Evolutionary conservation across 1,140 invertebrate species (phyloP).

Genomic region (Lethrus apterus): DNA sequence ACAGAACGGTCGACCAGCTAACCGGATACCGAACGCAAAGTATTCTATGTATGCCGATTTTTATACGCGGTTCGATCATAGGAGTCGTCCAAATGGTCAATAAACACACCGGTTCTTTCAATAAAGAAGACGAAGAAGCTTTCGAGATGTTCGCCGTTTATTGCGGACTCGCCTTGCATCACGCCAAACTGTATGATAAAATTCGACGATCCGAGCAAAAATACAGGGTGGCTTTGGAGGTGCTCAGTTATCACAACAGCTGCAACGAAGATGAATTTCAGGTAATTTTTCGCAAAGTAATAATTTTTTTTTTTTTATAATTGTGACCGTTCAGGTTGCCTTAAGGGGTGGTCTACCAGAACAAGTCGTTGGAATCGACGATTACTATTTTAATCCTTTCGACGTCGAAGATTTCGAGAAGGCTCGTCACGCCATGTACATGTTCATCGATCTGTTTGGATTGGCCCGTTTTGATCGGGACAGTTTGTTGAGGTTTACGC

Average conservation of each 20-base stretch:
- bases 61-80: constrained; percentile 59
- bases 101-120: constrained; percentile 63
- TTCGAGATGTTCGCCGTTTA: constrained; percentile 81
- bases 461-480: constrained; percentile 50
- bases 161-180: constrained; percentile 76
- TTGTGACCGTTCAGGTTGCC: constrained; percentile 47
- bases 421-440: constrained; percentile 57
- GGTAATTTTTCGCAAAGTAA: too few relatives aligned
- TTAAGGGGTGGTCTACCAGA: constrained; percentile 40
- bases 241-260: constrained; percentile 76
- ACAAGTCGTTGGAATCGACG: constrained; percentile 41
- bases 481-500: constrained; percentile 60
- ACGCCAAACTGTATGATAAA: constrained; percentile 79
- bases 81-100: constrained; percentile 88
- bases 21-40: constrained; percentile 67
- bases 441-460: constrained; percentile 65
- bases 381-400: constrained; percentile 68
- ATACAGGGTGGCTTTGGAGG: constrained; percentile 69
- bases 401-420: constrained; percentile 59
- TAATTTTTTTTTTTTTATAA: too few relatives aligned
- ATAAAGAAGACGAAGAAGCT: constrained; percentile 68
- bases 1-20: constrained; percentile 65
- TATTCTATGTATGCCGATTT: constrained; percentile 82
- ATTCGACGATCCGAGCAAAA: constrained; percentile 77
- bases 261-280: constrained; percentile 60